Evolutionary conservation across 2,888 invertebrate species (phyloP), one percentile per base, ranked within the genome.

Genomic region (Diarsia dahlii): DNA sequence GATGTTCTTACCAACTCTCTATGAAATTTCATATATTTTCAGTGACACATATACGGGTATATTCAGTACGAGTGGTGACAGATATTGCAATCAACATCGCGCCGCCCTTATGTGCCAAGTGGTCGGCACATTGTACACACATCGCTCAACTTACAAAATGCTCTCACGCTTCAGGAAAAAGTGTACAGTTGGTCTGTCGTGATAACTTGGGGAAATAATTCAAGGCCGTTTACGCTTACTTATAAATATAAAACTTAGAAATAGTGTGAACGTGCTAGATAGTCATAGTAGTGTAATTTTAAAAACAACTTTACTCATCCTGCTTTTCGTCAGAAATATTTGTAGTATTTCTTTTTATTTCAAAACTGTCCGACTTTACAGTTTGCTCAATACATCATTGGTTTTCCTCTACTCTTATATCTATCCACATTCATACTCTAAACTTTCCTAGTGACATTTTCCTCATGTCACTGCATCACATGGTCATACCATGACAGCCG

Each of bases 11-110:
- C 50, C 5, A n/a, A 18, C 10, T 71, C 34, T 23, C 58, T 10
- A 45, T 50, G n/a, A 46, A 54, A 63, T 23, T 0, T 5, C 3
- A 1, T 15, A 48, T 28, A 34, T 52, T 13, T 18, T 10, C 23
- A 48, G 13, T 9, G 46, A 34, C 28, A 54, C 45, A 52, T 18
- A 23, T 20, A 39, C 8, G 39, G 8, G 39, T 39, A 39, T 39
- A 45, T n/a, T 80, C 39, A 20, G 39, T 60, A n/a, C 13, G 18
- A 68, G 52, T 28, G 23, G 69, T 74, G 75, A 70, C 80, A 74
- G 56, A 67, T 67, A 63, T 62, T 58, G 81, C 75, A 75, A 80
- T 80, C 80, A 80, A 50, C n/a, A 75, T 75, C 69, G 13, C 34
- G 45, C 13, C 39, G 20, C 56, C 46, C 74, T 65, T 69, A 65